Evolutionary conservation across 1,140 invertebrate genomes (phyloP).

Genomic region (Pectinophora gossypiella): DNA sequence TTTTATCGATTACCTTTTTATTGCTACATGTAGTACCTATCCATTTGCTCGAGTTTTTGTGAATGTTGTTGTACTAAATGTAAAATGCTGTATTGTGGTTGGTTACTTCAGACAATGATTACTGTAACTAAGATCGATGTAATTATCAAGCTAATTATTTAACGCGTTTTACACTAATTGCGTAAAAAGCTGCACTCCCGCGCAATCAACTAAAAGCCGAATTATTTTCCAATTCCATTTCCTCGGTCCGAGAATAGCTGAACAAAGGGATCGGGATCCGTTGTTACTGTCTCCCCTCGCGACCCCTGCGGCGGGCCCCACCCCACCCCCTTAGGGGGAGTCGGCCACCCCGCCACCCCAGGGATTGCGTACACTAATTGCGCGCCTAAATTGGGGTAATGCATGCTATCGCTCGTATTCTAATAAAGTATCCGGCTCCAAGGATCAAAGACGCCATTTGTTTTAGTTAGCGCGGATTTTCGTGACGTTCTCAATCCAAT

Average conservation of each 20-base stretch:
- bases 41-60: too few species aligned
- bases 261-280: slow-evolving; percentile 48
- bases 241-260: slow-evolving; percentile 53
- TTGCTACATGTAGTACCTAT: too few species aligned
- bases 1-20: too few species aligned
- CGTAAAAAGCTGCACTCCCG: slow-evolving; percentile 5
- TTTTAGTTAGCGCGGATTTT: slow-evolving; percentile 58
- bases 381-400: slow-evolving; percentile 69
- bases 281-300: slow-evolving; percentile 19
- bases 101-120: too few species aligned
- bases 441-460: slow-evolving; percentile 62
- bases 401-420: slow-evolving; percentile 52
- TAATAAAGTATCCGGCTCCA: slow-evolving; percentile 53
- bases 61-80: too few species aligned
- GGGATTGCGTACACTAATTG: slow-evolving; percentile 67
- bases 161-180: slow-evolving; percentile 7
- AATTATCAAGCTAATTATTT: too few species aligned
- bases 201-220: slow-evolving; percentile 69
- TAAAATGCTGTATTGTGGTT: too few species aligned
- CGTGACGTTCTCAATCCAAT: slow-evolving; percentile 20
- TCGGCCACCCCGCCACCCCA: slow-evolving; percentile 34
- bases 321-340: slow-evolving; percentile 16
- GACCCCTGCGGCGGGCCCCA: slow-evolving; percentile 14
- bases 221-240: slow-evolving; percentile 72
- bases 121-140: too few species aligned